Percentiles rank a stretch among this genome's conserved stretches.
Evolutionary conservation across 2,888 invertebrate genomes (phyloP).

Genomic region (Alcis repandata): DNA sequence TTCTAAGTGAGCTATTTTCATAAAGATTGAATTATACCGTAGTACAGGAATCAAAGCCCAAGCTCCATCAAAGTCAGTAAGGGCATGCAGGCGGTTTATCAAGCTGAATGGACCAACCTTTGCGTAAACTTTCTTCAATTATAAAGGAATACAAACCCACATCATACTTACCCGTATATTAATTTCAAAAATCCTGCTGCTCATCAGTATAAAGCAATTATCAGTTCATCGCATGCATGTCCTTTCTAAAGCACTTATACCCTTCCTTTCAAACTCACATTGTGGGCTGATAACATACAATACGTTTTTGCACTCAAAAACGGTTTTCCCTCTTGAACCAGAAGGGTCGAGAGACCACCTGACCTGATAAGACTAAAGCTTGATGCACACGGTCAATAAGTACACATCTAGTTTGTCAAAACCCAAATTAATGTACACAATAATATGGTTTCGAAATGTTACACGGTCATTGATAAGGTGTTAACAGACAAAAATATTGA

Average conservation of each 20-base stretch:
- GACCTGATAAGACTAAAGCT: conserved; percentile 54
- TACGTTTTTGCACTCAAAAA: conserved; percentile 49
- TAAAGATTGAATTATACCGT: no score
- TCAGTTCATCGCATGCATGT: conserved; percentile 41
- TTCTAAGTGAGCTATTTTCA: background rate
- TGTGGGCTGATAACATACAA: conserved; percentile 45
- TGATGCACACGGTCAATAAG: conserved; percentile 32
- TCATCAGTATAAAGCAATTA: conserved; percentile 38
- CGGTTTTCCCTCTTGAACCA: conserved; percentile 60
- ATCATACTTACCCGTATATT: conserved; percentile 9
- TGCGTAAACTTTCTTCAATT: background rate
- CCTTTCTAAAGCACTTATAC: conserved; percentile 43
- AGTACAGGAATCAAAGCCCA: no score
- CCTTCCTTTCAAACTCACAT: conserved; percentile 41
- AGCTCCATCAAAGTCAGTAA: no score
- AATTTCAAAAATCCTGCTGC: conserved; percentile 14
- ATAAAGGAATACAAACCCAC: background rate
- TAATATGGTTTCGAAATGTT: conserved; percentile 11
- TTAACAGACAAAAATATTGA: conserved; percentile 12
- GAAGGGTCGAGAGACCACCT: conserved; percentile 62
- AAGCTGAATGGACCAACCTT: no score
- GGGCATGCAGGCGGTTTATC: no score
- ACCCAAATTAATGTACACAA: background rate
- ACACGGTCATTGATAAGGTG: conserved; percentile 3
- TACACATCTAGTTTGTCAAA: background rate